These are phyloP conservation scores for Erpetoichthys calabaricus DNA, from an alignment of 2,797 vertebrate genomes.

Conservation along the genomic window DNA sequence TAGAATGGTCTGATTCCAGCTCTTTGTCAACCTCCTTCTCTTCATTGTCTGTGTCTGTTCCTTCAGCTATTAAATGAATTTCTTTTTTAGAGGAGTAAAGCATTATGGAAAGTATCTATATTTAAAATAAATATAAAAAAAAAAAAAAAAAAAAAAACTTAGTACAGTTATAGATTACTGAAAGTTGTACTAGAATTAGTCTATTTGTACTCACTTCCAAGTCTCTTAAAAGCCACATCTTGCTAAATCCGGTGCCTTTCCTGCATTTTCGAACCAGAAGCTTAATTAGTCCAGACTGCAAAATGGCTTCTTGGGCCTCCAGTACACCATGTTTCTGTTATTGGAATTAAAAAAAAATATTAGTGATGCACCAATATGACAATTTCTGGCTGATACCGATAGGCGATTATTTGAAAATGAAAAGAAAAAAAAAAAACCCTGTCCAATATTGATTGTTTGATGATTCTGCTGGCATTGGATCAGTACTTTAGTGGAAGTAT, in stretches of 20 bases:
- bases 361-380: too few species aligned
- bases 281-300: conserved; percentile 73
- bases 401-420: too few species aligned
- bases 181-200: too few species aligned
- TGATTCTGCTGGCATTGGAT: too few species aligned
- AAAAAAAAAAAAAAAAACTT: conserved; percentile 4
- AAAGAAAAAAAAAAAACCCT: too few species aligned
- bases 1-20: conserved; percentile 56
- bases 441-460: too few species aligned
- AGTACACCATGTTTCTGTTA: conserved; percentile 71
- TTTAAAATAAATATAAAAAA: not conserved
- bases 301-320: conserved; percentile 67
- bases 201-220: conserved; percentile 49
- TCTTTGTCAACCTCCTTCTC: conserved; percentile 66
- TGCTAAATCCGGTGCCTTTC: conserved; percentile 94
- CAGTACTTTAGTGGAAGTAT: too few species aligned
- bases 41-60: conserved; percentile 47
- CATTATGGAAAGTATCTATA: conserved; percentile 84
- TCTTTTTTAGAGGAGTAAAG: conserved; percentile 93
- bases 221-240: conserved; percentile 90
- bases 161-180: not conserved
- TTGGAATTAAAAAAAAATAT: not conserved
- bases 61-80: conserved; percentile 66
- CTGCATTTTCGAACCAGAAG: conserved; percentile 90
- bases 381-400: too few species aligned